A percentile compares a stretch with the other conserved stretches of the same genome.
Conservation (phyloP, 2,797 vertebrate genomes). For the Masticophis lateralis region DNA sequence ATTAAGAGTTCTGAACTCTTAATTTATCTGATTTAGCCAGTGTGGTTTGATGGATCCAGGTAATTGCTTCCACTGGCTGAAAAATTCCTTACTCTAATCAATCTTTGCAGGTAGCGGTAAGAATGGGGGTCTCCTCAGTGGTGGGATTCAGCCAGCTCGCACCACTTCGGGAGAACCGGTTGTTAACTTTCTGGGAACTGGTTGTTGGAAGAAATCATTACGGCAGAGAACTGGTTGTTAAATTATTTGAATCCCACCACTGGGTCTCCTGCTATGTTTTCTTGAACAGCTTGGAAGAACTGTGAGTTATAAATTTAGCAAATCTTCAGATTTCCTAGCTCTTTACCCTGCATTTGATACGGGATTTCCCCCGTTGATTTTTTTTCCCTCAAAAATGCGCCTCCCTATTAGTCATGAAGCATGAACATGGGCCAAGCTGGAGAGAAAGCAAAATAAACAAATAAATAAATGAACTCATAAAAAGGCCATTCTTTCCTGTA, state of each 20-base stretch:
- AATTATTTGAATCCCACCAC: too few relatives aligned
- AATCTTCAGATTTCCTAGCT: slow-evolving; percentile 70
- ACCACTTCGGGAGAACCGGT: too few relatives aligned
- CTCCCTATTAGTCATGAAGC: slow-evolving; percentile 78
- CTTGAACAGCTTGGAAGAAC: not conserved
- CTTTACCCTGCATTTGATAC: slow-evolving; percentile 76
- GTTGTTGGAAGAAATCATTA: too few relatives aligned
- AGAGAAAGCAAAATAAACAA: slow-evolving; percentile 60
- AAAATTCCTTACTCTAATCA: not conserved
- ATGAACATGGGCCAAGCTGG: slow-evolving; percentile 69
- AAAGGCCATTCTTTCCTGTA: slow-evolving; percentile 72
- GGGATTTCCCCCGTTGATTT: slow-evolving; percentile 71
- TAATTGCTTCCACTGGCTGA: not conserved
- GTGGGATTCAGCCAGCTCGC: too few relatives aligned
- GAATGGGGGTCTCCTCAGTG: not conserved
- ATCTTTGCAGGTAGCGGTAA: not conserved
- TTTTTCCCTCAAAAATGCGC: slow-evolving; percentile 67
- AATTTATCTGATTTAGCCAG: not conserved
- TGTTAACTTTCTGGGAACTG: too few relatives aligned
- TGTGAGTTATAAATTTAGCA: not conserved
- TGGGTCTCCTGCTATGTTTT: not conserved
- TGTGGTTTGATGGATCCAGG: not conserved
- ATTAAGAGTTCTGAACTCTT: not conserved
- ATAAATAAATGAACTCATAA: slow-evolving; percentile 59
- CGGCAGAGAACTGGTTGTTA: too few relatives aligned